Evolutionary conservation across 2,888 invertebrate genomes (phyloP), one percentile per base, ranked within the genome.

Genomic region (Boloria selene): DNA sequence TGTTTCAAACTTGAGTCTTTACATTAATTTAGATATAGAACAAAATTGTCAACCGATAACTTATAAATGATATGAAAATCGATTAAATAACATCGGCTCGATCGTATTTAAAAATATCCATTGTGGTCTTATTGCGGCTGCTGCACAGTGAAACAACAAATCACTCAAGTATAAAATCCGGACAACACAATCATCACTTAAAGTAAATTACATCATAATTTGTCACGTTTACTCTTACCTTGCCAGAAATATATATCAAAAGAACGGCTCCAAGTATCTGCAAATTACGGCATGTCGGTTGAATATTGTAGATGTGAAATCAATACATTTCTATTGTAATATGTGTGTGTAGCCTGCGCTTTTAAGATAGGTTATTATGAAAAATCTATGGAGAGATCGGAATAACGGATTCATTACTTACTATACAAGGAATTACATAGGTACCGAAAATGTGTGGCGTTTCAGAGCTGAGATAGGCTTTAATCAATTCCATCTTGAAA

Each of bases 271-370:
- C 86, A 84, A 87, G 88, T 90, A 87, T 90, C 87, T 89, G 91
- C 86, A 84, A 88, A 87, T 87, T 80, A 88, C 90, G 90, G 91
- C 85, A 88, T 87, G 85, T 91, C 88, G 86, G 86, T 90, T 86
- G 83, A 85, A 84, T 83, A 85, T 81, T 87, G 86, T 88, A 83
- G 87, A 83, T 89, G 86, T 87, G 82, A 92, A 92, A 88, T 85
- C 81, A 91, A 91, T 90, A 88, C 82, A 81, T 87, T 85, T 82
- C 90, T 92, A 92, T 91, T 92, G 91, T 91, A 90, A 91, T 88
- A 83, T 90, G 90, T 91, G 91, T 88, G 79, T 83, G 82, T 87
- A 90, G 91, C 90, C 90, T 90, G 91, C 88, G 73, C 62, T 70
- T 61, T 82, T 88, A 88, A 80, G 83, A 70, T 71, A 84, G 80